Base-by-base conservation (phyloP, 2,797 vertebrate genomes). In the Microctenopoma lineatum region DNA sequence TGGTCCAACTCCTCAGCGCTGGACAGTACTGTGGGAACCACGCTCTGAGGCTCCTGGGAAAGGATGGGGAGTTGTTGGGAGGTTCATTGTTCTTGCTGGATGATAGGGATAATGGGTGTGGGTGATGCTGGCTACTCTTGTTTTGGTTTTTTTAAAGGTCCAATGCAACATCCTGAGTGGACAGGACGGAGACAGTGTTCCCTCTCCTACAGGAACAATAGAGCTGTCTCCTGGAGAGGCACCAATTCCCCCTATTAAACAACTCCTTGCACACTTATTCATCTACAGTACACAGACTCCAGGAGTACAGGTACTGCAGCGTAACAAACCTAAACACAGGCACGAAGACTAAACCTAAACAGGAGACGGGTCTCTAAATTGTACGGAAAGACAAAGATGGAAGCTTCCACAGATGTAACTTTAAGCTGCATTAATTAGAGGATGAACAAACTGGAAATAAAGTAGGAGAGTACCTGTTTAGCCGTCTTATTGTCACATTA, bases 101-200 rank as follows among this genome's bases (percentile, higher is more conserved):
- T 78, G 82, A 84, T 85, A 73, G 75, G 77, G 86, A 83, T 87
- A 77, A 84, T 81, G 71, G 79, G 76, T 70, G 79, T 14, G 74
- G 61, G 80, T 80, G 85, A 91, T 88, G 77, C 82, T 82, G 70
- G 64, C 60, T 79, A 62, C 41, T 72, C 18, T 47, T 78, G 71
- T 39, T 59, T 46, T 59, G 21, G 21, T 21, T 51, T 71, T 70
- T 57, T 62, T 25, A 62, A 78, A 81, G 73, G 77, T 79, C 59
- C 74, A 84, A 57, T 80, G 60, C 67, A 70, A 92, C 91, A 92
- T 94, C 93, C 93, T 93, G 92, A 84, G 77, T 74, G 82, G 88
- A 86, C 77, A 78, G 76, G 50, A 80, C 12, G 82, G 84, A 82
- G 87, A 88, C 85, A 38, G 18, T 57, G 72, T 81, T 90, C 89